phyloP scores from a whole-genome alignment of 2,113 vertebrate species.

The Indicator maculatus region DNA sequence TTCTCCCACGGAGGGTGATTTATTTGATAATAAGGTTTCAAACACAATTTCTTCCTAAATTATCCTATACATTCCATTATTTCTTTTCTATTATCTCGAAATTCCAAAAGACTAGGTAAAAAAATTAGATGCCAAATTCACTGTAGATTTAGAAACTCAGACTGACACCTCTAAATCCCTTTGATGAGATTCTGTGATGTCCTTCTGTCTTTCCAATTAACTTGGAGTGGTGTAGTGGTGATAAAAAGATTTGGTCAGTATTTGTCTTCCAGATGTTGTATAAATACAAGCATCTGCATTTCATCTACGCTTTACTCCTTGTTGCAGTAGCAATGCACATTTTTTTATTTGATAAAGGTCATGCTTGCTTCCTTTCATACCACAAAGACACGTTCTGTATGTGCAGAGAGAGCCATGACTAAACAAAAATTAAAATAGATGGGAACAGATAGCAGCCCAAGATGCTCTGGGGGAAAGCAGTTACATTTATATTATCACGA shows the following conservation, averaged over 20 bases:
- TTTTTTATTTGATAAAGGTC: constrained; percentile 27
- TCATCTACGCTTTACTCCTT: background rate
- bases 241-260: constrained; percentile 35
- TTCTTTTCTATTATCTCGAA: constrained; percentile 63
- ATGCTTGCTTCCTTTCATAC: background rate
- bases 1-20: constrained; percentile 56
- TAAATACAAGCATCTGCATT: constrained; percentile 51
- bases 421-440: constrained; percentile 25
- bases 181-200: constrained; percentile 53
- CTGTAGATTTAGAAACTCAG: constrained; percentile 62
- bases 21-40: constrained; percentile 70
- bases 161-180: constrained; percentile 48
- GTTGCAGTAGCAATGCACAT: background rate
- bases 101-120: constrained; percentile 44
- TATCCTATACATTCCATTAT: constrained; percentile 67
- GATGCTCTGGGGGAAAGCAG: constrained; percentile 32
- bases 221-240: background rate
- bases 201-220: constrained; percentile 62
- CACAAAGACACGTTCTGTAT: background rate
- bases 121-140: constrained; percentile 69
- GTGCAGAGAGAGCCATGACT: background rate
- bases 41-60: constrained; percentile 74
- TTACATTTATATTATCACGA: constrained; percentile 41
- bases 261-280: constrained; percentile 22
- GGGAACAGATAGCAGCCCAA: background rate